Evolutionary conservation across 2,797 vertebrate genomes (phyloP).

Genomic region (Phrynocephalus forsythii): DNA sequence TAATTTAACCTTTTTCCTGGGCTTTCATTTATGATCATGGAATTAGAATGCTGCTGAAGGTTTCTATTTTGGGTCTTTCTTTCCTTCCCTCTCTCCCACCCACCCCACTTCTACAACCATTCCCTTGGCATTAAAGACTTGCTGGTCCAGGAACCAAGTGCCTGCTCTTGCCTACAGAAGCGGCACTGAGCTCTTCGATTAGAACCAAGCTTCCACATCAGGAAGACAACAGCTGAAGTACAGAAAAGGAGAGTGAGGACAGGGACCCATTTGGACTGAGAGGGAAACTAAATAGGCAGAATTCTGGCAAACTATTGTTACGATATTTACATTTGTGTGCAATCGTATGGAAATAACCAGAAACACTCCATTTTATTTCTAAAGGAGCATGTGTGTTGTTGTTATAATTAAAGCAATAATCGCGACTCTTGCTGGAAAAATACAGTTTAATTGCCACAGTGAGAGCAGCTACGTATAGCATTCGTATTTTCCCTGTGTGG

Average conservation of each 20-base stretch:
- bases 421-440: not conserved
- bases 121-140: not conserved
- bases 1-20: constrained; percentile 54
- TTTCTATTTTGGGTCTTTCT: constrained; percentile 27
- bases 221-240: not conserved
- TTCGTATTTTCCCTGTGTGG: constrained; percentile 34
- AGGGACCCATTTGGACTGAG: not conserved
- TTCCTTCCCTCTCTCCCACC: no score
- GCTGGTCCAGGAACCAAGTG: not conserved
- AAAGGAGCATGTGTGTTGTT: not conserved
- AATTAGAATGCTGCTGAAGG: constrained; percentile 44
- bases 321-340: constrained; percentile 33
- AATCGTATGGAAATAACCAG: constrained; percentile 42
- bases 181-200: constrained; percentile 19
- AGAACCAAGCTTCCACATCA: constrained; percentile 3
- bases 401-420: constrained; percentile 38
- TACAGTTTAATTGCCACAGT: constrained; percentile 8
- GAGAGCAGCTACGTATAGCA: constrained; percentile 14
- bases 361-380: constrained; percentile 43
- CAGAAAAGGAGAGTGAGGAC: not conserved
- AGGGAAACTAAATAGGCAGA: constrained; percentile 21
- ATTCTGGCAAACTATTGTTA: constrained; percentile 23
- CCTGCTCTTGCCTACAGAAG: not conserved
- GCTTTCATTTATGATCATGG: constrained; percentile 52
- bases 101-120: constrained; percentile 5